Percentiles rank a stretch among this genome's conserved stretches.
phyloP scores from a whole-genome alignment of 2,113 vertebrate genomes.

The Platycercus adscitus region DNA sequence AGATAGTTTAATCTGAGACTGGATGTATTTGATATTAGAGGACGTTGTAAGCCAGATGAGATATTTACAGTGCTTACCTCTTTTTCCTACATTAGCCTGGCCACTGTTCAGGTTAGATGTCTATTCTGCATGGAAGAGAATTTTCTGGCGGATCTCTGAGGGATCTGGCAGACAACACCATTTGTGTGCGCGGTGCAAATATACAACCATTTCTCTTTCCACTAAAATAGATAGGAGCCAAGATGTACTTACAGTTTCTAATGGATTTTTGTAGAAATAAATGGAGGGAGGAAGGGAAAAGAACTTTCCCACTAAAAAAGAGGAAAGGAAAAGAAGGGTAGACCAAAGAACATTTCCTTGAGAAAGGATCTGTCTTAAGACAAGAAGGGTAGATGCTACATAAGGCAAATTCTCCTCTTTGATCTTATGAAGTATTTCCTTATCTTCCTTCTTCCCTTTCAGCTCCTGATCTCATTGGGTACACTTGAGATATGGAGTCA shows the following conservation, averaged over 20 bases:
- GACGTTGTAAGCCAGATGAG: background rate
- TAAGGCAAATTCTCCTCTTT: background rate
- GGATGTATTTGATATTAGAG: background rate
- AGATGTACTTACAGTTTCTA: background rate
- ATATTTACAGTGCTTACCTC: background rate
- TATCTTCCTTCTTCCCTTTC: background rate
- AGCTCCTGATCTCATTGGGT: background rate
- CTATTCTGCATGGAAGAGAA: background rate
- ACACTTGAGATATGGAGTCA: background rate
- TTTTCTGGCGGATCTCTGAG: background rate
- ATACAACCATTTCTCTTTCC: background rate
- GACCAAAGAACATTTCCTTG: background rate
- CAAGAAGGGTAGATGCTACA: background rate
- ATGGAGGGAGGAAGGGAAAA: background rate
- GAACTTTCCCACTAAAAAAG: background rate
- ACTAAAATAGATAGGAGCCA: background rate
- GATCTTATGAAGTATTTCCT: background rate
- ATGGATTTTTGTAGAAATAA: slow-evolving; percentile 3
- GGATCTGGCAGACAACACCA: background rate
- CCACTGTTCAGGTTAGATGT: background rate
- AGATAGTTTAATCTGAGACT: background rate
- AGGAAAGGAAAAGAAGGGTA: background rate
- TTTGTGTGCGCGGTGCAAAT: background rate
- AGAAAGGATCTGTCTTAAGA: background rate
- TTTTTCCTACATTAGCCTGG: background rate